Conservation (phyloP, 2,797 vertebrate species). For the Enteromius thamalakanensis region DNA sequence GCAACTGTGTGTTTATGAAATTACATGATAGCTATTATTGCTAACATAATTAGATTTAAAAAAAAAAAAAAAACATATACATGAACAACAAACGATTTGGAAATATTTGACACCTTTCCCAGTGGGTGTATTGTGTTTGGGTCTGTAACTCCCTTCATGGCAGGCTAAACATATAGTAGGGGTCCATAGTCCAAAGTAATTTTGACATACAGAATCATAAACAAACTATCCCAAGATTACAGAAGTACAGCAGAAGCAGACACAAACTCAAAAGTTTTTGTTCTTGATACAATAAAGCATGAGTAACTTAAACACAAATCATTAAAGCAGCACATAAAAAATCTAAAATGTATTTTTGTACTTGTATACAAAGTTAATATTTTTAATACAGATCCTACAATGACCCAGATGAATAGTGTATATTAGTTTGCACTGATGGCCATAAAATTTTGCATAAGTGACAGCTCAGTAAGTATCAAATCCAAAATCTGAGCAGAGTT, state of each 20-base stretch:
- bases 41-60: background rate
- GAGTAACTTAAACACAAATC: background rate
- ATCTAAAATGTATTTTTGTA: background rate
- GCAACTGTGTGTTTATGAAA: background rate
- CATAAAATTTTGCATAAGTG: background rate
- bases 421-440: background rate
- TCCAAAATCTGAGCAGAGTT: background rate
- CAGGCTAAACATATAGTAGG: background rate
- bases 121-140: background rate
- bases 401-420: background rate
- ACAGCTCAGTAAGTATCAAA: background rate
- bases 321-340: background rate
- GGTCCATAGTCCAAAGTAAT: constrained; percentile 27
- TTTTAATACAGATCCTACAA: background rate
- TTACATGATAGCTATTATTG: background rate
- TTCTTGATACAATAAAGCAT: background rate
- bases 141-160: background rate
- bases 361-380: background rate
- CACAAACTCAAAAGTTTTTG: no score
- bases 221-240: background rate
- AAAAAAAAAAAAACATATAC: no score
- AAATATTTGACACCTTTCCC: background rate
- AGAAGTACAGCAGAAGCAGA: background rate
- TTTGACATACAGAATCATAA: constrained; percentile 20
- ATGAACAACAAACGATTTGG: background rate